Base-by-base conservation (phyloP, 2,888 invertebrate genomes). In the Leucoma salicis region DNA sequence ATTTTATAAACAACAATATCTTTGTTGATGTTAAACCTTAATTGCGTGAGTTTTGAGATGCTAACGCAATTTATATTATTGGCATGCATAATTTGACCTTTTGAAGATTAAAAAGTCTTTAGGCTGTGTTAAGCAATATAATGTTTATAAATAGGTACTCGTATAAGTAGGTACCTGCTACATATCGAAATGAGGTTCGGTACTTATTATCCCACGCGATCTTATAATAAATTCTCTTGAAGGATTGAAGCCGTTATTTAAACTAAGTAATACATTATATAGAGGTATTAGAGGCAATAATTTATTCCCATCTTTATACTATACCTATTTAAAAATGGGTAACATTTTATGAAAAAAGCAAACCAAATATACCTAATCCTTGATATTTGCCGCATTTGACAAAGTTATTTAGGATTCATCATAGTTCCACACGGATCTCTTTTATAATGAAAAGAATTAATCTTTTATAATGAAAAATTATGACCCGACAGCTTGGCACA, bases 1-100 rank as follows among this genome's bases (percentile, higher is more conserved):
- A 66, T 67, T 70, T 74, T 77, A 70, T 68, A 75, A 72, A 70
- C 64, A 71, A 73, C 67, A 66, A 72, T 79, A 74, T 74, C 64
- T 63, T 57, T 49, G 47, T 37, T 32, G 41, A 37, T 37, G 51
- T 52, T 56, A 53, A 59, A 53, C 47, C 52, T 63, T 70, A 67
- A 70, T 70, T 65, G 62, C 46, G 48, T 42, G 45, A 48, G 53
- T 45, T 51, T 45, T 55, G 55, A 45, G 25, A 42, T 36, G 33
- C 53, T 53, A 49, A 56, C 45, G 36, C 55, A 33, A 65, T 67
- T 64, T 57, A 53, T 64, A 63, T 27, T 7, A 5, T 21, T 21
- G 21, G 21, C 8, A 8, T 4, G 21, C 6, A 21, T 8, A 8
- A 21, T 21, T 21, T 21, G 29, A 14, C 29, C 14, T 29, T 29